Conservation (phyloP, 37 sponge, comb jelly and placozoan genomes). For the Ianthella basta region DNA sequence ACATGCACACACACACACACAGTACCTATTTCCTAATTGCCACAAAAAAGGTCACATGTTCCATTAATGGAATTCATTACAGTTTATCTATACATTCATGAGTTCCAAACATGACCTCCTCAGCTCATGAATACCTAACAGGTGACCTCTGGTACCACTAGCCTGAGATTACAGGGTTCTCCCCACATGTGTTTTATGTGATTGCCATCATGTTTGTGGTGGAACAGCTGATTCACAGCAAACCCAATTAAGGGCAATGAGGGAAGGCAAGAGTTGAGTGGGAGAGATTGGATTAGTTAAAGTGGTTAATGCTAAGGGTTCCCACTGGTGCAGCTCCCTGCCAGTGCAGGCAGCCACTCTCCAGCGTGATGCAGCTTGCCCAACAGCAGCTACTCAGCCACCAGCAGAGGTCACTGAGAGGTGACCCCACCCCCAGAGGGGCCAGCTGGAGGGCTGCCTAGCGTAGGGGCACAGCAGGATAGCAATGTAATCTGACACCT, state of each 20-base stretch:
- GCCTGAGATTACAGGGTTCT: not conserved
- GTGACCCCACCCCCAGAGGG: too few species aligned
- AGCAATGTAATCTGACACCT: too few species aligned
- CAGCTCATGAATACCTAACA: not conserved
- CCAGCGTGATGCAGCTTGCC: too few species aligned
- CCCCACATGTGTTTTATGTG: not conserved
- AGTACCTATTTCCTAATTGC: not conserved
- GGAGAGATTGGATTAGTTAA: constrained; percentile 25
- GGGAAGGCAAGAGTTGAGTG: constrained; percentile 6
- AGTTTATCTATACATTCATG: not conserved
- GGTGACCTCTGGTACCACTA: not conserved
- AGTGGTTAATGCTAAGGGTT: not conserved
- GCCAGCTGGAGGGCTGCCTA: too few species aligned
- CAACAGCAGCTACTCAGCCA: too few species aligned
- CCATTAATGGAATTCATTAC: not conserved
- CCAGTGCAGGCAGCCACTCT: not conserved
- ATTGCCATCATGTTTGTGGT: constrained; percentile 1
- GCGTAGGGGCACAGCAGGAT: too few species aligned
- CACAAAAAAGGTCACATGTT: not conserved
- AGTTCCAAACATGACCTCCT: not conserved
- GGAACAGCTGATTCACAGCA: constrained; percentile 13
- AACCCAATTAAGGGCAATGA: constrained; percentile 11
- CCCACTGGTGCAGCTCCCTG: not conserved
- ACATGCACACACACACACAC: constrained; percentile 8
- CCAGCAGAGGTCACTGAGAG: too few species aligned